phyloP scores from a whole-genome alignment of 2,888 invertebrate genomes.

The Agonopterix heracliana region DNA sequence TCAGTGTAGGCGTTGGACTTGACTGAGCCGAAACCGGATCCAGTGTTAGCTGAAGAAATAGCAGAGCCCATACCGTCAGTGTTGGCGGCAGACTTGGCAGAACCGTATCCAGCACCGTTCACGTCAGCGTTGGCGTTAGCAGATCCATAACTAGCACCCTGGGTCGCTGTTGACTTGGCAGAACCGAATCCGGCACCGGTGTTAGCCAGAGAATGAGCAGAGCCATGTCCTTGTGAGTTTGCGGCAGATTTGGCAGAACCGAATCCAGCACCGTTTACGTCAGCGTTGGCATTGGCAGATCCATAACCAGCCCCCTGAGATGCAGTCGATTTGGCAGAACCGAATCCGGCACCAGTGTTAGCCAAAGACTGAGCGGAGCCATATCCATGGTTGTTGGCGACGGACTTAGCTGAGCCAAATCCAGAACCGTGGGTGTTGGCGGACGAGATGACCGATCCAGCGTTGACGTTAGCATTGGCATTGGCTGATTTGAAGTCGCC shows the following conservation, averaged over 20 bases:
- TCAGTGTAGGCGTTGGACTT: conserved; percentile 20
- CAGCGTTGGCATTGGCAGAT: conserved; percentile 25
- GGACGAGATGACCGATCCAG: conserved; percentile 26
- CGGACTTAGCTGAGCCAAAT: conserved; percentile 20
- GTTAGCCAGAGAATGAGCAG: conserved; percentile 27
- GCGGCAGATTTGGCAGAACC: conserved; percentile 26
- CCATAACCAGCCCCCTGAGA: conserved; percentile 29
- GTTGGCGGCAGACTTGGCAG: conserved; percentile 27
- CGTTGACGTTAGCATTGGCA: conserved; percentile 18
- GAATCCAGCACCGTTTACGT: conserved; percentile 17
- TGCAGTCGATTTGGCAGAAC: conserved; percentile 29
- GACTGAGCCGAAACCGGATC: conserved; percentile 22
- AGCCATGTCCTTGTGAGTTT: conserved; percentile 24
- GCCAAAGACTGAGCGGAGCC: conserved; percentile 26
- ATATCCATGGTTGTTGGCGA: conserved; percentile 22
- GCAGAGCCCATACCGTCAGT: conserved; percentile 28
- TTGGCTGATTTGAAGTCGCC: conserved; percentile 10
- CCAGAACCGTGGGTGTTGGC: conserved; percentile 25
- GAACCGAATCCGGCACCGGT: conserved; percentile 24
- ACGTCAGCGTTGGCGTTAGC: conserved; percentile 27
- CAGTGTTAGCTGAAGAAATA: conserved; percentile 29
- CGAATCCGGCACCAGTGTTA: conserved; percentile 26
- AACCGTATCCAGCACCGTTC: conserved; percentile 13
- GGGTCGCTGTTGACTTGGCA: conserved; percentile 31
- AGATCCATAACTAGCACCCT: conserved; percentile 31